Evolutionary conservation across 1,140 invertebrate species (phyloP), one percentile per base, ranked within the genome.

Genomic region (Tetragonula clypearis): DNA sequence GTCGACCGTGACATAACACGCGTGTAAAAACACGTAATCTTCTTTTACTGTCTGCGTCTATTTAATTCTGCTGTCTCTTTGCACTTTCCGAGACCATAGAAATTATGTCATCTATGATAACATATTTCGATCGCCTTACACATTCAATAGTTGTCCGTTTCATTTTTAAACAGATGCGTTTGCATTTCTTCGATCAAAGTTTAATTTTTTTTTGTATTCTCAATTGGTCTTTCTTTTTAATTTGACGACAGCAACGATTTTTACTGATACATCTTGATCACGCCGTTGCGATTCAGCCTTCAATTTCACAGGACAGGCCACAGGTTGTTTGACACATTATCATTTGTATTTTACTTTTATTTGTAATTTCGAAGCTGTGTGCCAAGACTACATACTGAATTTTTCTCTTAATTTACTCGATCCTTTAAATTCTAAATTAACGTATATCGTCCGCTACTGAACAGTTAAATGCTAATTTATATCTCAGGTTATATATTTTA

Each of bases 1-100:
- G 68, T 79, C 68, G 66, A 73, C 77, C 66, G 23, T 65, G 77
- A 79, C 77, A 62, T 56, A 58, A 71, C 55, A 58, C n/a, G 30
- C 17, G 41, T 58, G 56, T 56, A 79, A 84, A 75, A 66, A 60
- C 56, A 62, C 77, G 68, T 79, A 84, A 84, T 84, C 82, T 79
- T 17, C 82, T 79, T 72, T 72, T 12, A 26, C 6, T 14, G 77
- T 84, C 60, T 41, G 55, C 58, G 26, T 35, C 19, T 21, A 53
- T 83, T 73, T 79, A 79, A 79, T 79, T 73, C 35, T 26, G 17
- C 56, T 26, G 21, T 30, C 30, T n/a, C 23, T 1, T 58, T 60
- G 41, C 17, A 26, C 14, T 23, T 60, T 53, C n/a, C 5, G 66
- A 84, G 41, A 71, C 76, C 56, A 62, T 71, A 84, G 35, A 69